Evolutionary conservation across 2,888 invertebrate species (phyloP), one percentile per base, ranked within the genome.

Genomic region (Drosophila subquinaria): DNA sequence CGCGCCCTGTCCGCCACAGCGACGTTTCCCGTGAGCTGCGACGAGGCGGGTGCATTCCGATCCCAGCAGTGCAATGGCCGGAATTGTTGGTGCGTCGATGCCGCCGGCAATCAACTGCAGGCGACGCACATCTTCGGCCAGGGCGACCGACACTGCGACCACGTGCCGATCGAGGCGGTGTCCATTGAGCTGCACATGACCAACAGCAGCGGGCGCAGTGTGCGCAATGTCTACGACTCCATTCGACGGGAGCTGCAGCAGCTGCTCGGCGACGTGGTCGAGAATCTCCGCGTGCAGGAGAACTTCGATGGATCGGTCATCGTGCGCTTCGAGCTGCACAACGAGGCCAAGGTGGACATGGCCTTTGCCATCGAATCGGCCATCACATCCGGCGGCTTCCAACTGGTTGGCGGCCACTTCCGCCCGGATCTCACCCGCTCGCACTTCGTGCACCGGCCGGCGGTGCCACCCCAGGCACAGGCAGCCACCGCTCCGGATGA

Each of bases 1-100:
- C 92, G 93, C 59, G 93, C 94, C 0, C 47, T 92, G 33, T 93
- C 93, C 15, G 92, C 93, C 8, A 88, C 91, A 0, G 92, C 93
- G 0, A 88, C 91, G 0, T 93, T 93, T 9, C 93, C 94, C 0
- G 93, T 94, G 0, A 94, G 95, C n/a, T 96, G 96, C 81, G 94
- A 95, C 75, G 91, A 94, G 2, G 94, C 95, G 70, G 96, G 96
- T 0, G 94, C 95, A 76, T 97, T 97, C 92, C 93, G 95, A 2
- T 95, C 97, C 0, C 95, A 95, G 0, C 97, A 97, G 88, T 97
- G 97, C 88, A 95, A 95, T 23, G 94, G 94, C 1, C 62, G 76
- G 1, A 94, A 57, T 43, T 97, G 97, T 91, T 97, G 97, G 97
- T 97, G 97, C 91, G 97, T 97, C 3, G 97, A 97, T 91, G 97